A percentile compares a stretch with the other conserved stretches of the same genome.
phyloP scores from a whole-genome alignment of 1,140 invertebrate species.

The Drosophila sp. region DNA sequence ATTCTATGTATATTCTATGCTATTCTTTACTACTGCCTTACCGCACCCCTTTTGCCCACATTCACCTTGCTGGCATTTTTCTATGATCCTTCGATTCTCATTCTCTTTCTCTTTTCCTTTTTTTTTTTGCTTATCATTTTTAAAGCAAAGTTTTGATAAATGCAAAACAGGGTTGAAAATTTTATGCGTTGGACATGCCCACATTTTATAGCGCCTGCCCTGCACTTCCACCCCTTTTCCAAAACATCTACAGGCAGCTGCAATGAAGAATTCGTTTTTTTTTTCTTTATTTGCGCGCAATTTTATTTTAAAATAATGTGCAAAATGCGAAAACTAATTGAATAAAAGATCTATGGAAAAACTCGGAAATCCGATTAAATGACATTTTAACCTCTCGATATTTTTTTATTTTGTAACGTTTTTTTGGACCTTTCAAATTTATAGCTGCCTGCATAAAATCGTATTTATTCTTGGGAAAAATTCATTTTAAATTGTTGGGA shows the following conservation, averaged over 20 bases:
- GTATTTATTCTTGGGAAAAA: constrained; percentile 45
- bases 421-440: constrained; percentile 39
- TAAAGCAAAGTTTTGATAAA: constrained; percentile 31
- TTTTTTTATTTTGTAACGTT: constrained; percentile 64
- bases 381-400: constrained; percentile 78
- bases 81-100: constrained; percentile 54
- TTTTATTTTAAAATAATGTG: constrained; percentile 58
- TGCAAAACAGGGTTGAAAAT: constrained; percentile 79
- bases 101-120: constrained; percentile 19
- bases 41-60: constrained; percentile 35
- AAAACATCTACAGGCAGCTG: constrained; percentile 47
- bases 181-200: constrained; percentile 46
- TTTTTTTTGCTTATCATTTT: constrained; percentile 64
- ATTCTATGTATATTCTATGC: constrained; percentile 27
- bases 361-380: constrained; percentile 66
- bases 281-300: constrained; percentile 52
- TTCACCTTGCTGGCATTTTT: constrained; percentile 52
- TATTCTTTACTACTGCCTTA: background rate
- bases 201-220: constrained; percentile 35
- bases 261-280: constrained; percentile 41
- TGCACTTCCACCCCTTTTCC: constrained; percentile 70
- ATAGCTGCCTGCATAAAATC: constrained; percentile 65
- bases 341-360: constrained; percentile 49
- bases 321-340: constrained; percentile 58
- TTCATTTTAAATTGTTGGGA: constrained; percentile 53